phyloP scores from a whole-genome alignment of 2,888 invertebrate genomes.

The Agriotes lineatus region DNA sequence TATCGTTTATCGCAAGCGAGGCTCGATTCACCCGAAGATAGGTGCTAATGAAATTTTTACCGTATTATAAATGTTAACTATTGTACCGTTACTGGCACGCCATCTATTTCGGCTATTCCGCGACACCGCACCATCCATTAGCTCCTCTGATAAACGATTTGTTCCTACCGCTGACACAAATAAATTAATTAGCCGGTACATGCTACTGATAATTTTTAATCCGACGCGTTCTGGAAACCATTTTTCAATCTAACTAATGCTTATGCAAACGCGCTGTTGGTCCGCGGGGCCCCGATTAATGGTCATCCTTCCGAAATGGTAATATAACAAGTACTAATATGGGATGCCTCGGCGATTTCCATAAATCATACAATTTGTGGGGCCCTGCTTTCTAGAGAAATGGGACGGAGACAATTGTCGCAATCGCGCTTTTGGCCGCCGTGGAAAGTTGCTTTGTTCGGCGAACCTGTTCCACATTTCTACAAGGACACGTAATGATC shows the following conservation, averaged over 20 bases:
- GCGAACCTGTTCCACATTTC: too few relatives aligned
- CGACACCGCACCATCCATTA: conserved; percentile 26
- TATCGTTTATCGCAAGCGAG: conserved; percentile 26
- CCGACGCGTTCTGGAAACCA: conserved; percentile 24
- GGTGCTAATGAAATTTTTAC: conserved; percentile 42
- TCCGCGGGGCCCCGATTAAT: conserved; percentile 25
- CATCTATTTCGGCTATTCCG: conserved; percentile 26
- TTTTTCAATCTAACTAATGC: conserved; percentile 22
- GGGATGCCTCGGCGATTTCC: conserved; percentile 7
- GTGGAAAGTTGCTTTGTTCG: too few relatives aligned
- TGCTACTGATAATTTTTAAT: conserved; percentile 35
- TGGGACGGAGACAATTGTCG: too few relatives aligned
- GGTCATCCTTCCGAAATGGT: conserved; percentile 21
- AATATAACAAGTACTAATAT: conserved; percentile 21
- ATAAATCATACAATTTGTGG: neutral
- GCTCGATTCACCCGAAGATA: conserved; percentile 30
- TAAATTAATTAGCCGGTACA: conserved; percentile 35
- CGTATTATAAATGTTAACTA: conserved; percentile 29
- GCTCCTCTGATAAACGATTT: conserved; percentile 32
- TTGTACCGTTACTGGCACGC: conserved; percentile 32
- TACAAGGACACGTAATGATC: too few relatives aligned
- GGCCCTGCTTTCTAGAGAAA: too few relatives aligned
- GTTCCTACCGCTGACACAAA: conserved; percentile 32
- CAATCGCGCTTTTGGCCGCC: too few relatives aligned
- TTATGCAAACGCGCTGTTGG: conserved; percentile 24